These are phyloP conservation scores for Drosophila tristis DNA, from an alignment of 1,140 invertebrate genomes.

Conservation along the genomic window DNA sequence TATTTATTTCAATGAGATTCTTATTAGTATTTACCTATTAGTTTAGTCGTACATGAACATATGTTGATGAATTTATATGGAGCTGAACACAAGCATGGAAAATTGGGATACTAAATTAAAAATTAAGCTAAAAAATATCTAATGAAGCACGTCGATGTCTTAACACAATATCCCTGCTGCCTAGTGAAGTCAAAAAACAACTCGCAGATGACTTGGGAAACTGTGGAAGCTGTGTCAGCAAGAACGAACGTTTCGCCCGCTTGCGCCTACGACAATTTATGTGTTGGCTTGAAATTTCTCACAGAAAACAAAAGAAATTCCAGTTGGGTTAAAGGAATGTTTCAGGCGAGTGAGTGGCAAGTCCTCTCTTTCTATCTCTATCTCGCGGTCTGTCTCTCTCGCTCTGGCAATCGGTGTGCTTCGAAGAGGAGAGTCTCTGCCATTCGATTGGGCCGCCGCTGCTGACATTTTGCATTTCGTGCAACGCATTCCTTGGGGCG, in stretches of 20 bases:
- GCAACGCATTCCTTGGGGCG: conserved; percentile 82
- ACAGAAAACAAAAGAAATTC: conserved; percentile 84
- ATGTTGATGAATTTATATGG: too few species aligned
- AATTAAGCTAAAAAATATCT: neutral
- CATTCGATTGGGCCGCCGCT: conserved; percentile 69
- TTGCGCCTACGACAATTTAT: conserved; percentile 79
- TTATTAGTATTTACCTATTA: too few species aligned
- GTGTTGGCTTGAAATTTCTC: conserved; percentile 81
- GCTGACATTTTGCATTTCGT: conserved; percentile 84
- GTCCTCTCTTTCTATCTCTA: neutral
- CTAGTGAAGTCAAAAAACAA: conserved; percentile 35
- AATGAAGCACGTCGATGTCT: neutral
- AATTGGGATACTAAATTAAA: too few species aligned
- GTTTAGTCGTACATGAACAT: too few species aligned
- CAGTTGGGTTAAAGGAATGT: conserved; percentile 65
- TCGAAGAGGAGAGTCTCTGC: conserved; percentile 19
- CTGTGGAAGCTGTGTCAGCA: conserved; percentile 37
- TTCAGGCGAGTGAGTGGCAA: conserved; percentile 61
- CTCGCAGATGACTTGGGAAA: conserved; percentile 27
- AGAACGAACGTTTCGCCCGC: conserved; percentile 35
- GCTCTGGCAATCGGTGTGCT: too few species aligned
- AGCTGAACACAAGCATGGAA: too few species aligned
- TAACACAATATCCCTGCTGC: neutral
- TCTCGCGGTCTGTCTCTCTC: too few species aligned
- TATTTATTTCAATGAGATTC: too few species aligned